phyloP scores from a whole-genome alignment of 1,140 invertebrate species.

The Lutraria rhynchaena region DNA sequence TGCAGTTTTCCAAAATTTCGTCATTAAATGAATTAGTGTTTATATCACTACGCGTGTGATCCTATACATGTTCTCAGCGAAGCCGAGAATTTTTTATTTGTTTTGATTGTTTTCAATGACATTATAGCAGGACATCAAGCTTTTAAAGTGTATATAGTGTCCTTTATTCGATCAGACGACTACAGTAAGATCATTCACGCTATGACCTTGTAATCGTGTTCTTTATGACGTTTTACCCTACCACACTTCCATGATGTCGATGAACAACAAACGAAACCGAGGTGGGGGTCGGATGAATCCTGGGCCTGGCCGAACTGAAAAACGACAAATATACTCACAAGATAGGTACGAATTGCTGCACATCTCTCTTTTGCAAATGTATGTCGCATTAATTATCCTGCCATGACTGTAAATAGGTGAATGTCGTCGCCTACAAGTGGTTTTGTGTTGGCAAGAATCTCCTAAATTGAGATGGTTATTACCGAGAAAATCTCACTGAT shows the following conservation, averaged over 20 bases:
- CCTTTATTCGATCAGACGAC: background rate
- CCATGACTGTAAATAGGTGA: too few species aligned
- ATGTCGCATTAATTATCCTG: background rate
- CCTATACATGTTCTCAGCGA: conserved; percentile 37
- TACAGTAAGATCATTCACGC: background rate
- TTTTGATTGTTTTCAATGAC: conserved; percentile 22
- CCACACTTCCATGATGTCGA: conserved; percentile 41
- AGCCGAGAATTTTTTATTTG: conserved; percentile 39
- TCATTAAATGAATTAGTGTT: conserved; percentile 41
- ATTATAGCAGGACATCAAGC: background rate
- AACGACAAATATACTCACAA: conserved; percentile 36
- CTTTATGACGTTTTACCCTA: conserved; percentile 29
- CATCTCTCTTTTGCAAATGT: background rate
- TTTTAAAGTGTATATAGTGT: background rate
- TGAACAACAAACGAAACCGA: conserved; percentile 41
- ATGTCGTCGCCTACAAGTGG: too few species aligned
- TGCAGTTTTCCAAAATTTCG: background rate
- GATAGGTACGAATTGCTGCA: conserved; percentile 22
- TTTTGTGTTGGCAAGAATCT: background rate
- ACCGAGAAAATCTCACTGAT: background rate
- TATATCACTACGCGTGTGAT: conserved; percentile 21
- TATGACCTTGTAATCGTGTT: conserved; percentile 36
- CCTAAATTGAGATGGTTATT: background rate
- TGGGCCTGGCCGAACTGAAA: conserved; percentile 16
- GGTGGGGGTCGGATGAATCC: conserved; percentile 44